Conservation (phyloP, 2,797 vertebrate genomes). For the Sebastes flavidus region DNA sequence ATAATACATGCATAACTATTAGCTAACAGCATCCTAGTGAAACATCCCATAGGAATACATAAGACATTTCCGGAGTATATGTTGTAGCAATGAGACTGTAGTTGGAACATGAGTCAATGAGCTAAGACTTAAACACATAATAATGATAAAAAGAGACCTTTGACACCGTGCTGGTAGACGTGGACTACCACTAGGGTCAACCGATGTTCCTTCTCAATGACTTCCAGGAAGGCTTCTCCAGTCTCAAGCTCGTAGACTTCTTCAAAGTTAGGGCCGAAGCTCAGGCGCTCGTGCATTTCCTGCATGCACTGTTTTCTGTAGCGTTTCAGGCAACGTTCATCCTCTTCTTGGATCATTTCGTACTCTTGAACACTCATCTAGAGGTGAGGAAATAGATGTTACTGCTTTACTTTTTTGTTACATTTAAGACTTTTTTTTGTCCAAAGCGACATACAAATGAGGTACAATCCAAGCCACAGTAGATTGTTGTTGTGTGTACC, state of each 20-base stretch:
- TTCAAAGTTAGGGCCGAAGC: constrained; percentile 91
- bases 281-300: constrained; percentile 93
- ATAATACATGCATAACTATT: background rate
- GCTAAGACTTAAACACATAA: background rate
- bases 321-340: constrained; percentile 87
- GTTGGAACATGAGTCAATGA: background rate
- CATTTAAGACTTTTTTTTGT: background rate
- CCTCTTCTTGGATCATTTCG: constrained; percentile 89
- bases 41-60: background rate
- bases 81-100: background rate
- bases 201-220: constrained; percentile 90
- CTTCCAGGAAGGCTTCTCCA: constrained; percentile 87
- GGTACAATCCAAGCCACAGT: background rate
- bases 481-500: background rate
- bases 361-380: constrained; percentile 97
- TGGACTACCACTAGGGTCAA: constrained; percentile 89
- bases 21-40: background rate
- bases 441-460: background rate
- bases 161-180: constrained; percentile 87
- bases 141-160: constrained; percentile 58
- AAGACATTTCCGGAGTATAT: background rate
- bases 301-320: constrained; percentile 95
- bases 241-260: constrained; percentile 87
- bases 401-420: background rate
- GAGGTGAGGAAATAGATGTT: background rate